Base-by-base conservation (phyloP, 2,113 vertebrate species). In the Equus przewalskii region DNA sequence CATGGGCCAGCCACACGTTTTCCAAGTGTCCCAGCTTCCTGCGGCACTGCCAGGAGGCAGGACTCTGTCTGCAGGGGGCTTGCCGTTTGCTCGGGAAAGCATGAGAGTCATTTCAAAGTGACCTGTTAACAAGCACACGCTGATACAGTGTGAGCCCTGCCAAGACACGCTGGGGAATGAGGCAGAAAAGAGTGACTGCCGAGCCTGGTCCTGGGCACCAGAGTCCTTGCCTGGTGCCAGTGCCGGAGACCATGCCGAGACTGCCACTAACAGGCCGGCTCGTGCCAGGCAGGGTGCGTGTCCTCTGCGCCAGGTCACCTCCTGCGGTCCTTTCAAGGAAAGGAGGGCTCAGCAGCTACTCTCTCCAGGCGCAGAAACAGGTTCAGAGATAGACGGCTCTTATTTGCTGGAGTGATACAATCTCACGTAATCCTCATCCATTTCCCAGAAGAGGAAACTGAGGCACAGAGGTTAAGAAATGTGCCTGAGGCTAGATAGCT, bases 71-170 rank as follows among this genome's bases (percentile, higher is more conserved):
- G 91, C 81, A 70, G 91, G 65, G n/a, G 67, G 44, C 95, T 84
- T 89, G 65, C 28, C 1, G 70, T 89, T 90, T 85, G 90, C 78
- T n/a, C 82, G 62, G 69, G 80, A 75, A 84, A 76, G 67, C 28
- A 0, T 41, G 80, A 67, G 36, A 78, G 75, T 91, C 78, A 67
- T 73, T 94, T 95, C 94, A 90, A 76, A 94, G 93, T 73, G 94
- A 90, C 67, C 88, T 41, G 58, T 69, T 92, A 91, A 84, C 93
- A 72, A 89, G 54, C 4, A 16, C 93, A 44, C 1, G 15, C 92
- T 58, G 62, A 69, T 21, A 9, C 18, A 15, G 24, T 26, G 12
- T 62, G 44, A 89, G 36, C 81, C 26, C 51, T 67, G 91, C 91
- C 91, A 69, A 78, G 89, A n/a, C 85, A 58, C 21, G 79, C 72